phyloP scores from a whole-genome alignment of 1,140 invertebrate genomes.

The Drosophila ercepeae region DNA sequence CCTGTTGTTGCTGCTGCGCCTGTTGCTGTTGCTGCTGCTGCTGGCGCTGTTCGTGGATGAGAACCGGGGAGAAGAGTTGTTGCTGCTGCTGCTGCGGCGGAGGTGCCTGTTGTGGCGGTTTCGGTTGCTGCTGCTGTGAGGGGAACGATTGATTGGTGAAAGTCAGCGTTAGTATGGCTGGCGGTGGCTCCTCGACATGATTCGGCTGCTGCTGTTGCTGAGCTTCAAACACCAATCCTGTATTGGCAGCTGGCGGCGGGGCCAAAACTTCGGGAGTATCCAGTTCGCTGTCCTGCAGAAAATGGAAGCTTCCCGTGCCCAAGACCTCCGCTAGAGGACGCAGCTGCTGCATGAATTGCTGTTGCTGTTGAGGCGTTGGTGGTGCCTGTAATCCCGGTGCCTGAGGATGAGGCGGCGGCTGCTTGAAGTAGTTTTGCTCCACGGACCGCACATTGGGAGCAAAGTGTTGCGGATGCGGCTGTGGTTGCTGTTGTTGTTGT shows the following conservation, averaged over 20 bases:
- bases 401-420: constrained; percentile 85
- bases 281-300: constrained; percentile 91
- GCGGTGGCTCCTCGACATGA: constrained; percentile 64
- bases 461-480: constrained; percentile 39
- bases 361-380: constrained; percentile 61
- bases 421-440: constrained; percentile 86
- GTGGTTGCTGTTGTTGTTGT: constrained; percentile 36
- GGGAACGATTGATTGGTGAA: constrained; percentile 91
- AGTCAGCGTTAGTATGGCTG: constrained; percentile 89
- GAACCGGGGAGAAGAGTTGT: constrained; percentile 69
- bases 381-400: constrained; percentile 37
- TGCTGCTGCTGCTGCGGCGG: constrained; percentile 60
- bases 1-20: constrained; percentile 21
- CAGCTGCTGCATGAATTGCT: constrained; percentile 84
- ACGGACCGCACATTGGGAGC: constrained; percentile 85
- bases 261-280: constrained; percentile 86
- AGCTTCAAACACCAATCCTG: constrained; percentile 61
- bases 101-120: constrained; percentile 39
- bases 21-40: constrained; percentile 3
- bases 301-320: constrained; percentile 88
- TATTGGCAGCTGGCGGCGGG: constrained; percentile 49
- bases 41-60: constrained; percentile 61
- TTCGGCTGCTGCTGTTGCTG: constrained; percentile 50
- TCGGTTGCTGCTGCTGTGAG: constrained; percentile 69
- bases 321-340: constrained; percentile 89